Percentiles rank a stretch among this genome's conserved stretches.
phyloP scores from a whole-genome alignment of 2,888 invertebrate species.

The Spicauda simplicius region DNA sequence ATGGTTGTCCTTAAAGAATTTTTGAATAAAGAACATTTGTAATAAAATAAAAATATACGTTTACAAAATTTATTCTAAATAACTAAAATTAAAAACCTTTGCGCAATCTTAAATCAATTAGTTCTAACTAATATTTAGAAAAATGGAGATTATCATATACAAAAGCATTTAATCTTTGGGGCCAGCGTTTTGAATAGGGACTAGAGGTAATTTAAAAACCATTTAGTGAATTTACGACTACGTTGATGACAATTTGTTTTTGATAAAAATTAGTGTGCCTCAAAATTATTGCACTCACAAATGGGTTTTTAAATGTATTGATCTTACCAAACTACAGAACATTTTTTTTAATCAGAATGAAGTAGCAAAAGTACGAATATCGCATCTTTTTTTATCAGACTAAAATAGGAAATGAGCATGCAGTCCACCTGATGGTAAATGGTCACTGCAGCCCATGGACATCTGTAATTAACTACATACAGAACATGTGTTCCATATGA shows the following conservation, averaged over 20 bases:
- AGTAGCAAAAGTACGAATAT: no score
- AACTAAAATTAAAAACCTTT: background rate
- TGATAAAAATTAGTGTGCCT: background rate
- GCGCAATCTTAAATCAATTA: background rate
- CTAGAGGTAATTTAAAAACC: background rate
- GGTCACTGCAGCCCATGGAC: no score
- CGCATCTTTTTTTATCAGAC: no score
- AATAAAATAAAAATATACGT: no score
- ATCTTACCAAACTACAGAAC: background rate
- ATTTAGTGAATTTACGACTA: background rate
- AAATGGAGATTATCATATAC: background rate
- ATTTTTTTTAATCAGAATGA: no score
- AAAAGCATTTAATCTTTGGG: background rate
- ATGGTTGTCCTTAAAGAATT: no score
- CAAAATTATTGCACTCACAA: background rate
- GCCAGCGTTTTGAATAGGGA: background rate
- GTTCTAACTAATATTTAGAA: background rate
- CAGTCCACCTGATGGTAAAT: no score
- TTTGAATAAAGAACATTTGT: no score
- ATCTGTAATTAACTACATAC: no score
- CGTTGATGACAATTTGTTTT: background rate
- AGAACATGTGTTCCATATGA: no score
- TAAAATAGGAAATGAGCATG: no score
- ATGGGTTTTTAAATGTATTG: conserved; percentile 21
- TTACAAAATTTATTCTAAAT: background rate